These are phyloP conservation scores for Lepilemur septentrionalis DNA, from an alignment of 2,797 vertebrate genomes.

Conservation along the genomic window DNA sequence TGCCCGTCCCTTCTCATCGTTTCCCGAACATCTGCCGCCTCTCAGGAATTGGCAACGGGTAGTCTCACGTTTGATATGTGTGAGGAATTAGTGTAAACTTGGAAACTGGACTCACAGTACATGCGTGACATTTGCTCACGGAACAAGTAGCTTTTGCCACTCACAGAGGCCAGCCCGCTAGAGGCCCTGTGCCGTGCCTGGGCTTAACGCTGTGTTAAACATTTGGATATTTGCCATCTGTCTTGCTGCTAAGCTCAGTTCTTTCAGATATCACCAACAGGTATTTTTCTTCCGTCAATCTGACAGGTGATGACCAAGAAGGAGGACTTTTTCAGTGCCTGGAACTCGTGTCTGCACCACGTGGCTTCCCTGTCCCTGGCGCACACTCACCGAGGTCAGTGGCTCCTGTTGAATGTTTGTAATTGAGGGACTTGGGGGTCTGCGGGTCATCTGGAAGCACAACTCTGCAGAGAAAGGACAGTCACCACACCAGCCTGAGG, in stretches of 20 bases:
- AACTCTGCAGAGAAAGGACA: background rate
- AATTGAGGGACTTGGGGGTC: background rate
- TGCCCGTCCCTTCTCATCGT: background rate
- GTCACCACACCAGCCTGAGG: background rate
- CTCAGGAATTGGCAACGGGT: background rate
- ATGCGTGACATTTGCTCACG: background rate
- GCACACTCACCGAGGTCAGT: slow-evolving; percentile 60
- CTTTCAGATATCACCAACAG: background rate
- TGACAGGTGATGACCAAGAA: slow-evolving; percentile 54
- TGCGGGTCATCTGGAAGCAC: background rate
- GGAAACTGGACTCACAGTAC: background rate
- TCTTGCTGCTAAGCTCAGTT: background rate
- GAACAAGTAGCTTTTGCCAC: background rate
- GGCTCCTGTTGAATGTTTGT: background rate
- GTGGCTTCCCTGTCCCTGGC: slow-evolving; percentile 37
- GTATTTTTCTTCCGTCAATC: background rate
- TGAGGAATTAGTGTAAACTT: background rate
- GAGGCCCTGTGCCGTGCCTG: background rate
- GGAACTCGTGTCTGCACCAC: slow-evolving; percentile 40
- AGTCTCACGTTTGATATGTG: accelerated
- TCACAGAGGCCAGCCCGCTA: background rate
- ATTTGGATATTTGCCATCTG: accelerated
- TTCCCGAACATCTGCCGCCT: background rate
- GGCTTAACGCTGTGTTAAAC: too few relatives aligned
- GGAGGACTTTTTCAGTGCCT: slow-evolving; percentile 44